Evolutionary conservation across 1,140 invertebrate species (phyloP).

Genomic region (Theocolax elegans): DNA sequence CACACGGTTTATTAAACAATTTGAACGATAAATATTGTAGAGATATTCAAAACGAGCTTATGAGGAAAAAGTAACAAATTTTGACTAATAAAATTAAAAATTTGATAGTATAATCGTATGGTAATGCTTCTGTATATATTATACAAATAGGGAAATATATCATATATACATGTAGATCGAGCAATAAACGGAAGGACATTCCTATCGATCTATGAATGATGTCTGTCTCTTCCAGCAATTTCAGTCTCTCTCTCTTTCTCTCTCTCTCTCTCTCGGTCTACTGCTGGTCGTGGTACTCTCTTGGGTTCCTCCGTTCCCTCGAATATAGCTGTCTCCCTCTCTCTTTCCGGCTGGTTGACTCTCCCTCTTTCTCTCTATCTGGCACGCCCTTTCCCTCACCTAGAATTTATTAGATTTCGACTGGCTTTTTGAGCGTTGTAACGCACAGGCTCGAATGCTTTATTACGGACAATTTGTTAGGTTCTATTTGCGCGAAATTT

Average conservation of each 20-base stretch:
- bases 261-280: constrained; percentile 9
- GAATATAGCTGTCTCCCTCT: too few relatives aligned
- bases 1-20: too few relatives aligned
- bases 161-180: not conserved
- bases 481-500: not conserved
- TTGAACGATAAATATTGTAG: too few relatives aligned
- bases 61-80: too few relatives aligned
- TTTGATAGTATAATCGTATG: too few relatives aligned
- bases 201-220: constrained; percentile 35
- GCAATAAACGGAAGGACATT: constrained; percentile 37
- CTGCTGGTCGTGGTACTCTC: not conserved
- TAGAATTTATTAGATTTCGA: constrained; percentile 35
- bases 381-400: constrained; percentile 37
- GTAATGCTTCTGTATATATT: too few relatives aligned
- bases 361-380: constrained; percentile 26
- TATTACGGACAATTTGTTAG: not conserved
- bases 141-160: too few relatives aligned
- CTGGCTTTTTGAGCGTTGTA: not conserved
- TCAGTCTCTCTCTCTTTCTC: not conserved
- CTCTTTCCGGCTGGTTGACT: not conserved
- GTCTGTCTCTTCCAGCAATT: constrained; percentile 12
- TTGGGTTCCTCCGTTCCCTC: not conserved
- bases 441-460: not conserved
- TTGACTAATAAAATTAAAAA: too few relatives aligned
- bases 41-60: too few relatives aligned